Evolutionary conservation across 2,797 vertebrate genomes (phyloP).

Genomic region (Lepilemur ruficaudatus): DNA sequence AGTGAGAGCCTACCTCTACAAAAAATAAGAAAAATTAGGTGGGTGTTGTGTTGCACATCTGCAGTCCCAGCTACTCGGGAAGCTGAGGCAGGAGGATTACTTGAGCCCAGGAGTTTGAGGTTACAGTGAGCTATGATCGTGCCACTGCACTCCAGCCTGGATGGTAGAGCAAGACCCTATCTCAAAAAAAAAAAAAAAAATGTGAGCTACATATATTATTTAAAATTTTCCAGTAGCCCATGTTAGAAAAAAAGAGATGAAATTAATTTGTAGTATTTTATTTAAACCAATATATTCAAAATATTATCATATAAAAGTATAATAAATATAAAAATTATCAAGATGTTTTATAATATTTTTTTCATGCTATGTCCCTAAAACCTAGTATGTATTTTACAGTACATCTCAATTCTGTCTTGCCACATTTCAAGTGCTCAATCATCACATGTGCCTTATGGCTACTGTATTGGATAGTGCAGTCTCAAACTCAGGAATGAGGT

Average conservation of each 20-base stretch:
- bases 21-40: too few species aligned
- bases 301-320: background rate
- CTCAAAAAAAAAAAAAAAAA: background rate
- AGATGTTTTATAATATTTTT: background rate
- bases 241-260: background rate
- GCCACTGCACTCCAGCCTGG: too few species aligned
- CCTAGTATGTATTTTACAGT: background rate
- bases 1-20: too few species aligned
- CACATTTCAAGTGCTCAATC: background rate
- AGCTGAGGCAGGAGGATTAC: too few species aligned
- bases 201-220: background rate
- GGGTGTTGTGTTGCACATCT: too few species aligned
- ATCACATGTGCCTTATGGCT: background rate
- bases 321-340: background rate
- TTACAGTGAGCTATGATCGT: too few species aligned
- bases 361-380: background rate
- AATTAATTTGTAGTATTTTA: constrained; percentile 6
- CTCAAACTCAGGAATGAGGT: background rate
- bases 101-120: too few species aligned
- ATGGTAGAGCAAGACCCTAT: too few species aligned
- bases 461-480: background rate
- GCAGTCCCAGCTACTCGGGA: too few species aligned
- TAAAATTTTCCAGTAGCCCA: background rate
- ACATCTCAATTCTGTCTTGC: constrained; percentile 16
- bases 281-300: background rate